Evolutionary conservation across 2,888 invertebrate species (phyloP).

Genomic region (Cryptocheilus praepositus): DNA sequence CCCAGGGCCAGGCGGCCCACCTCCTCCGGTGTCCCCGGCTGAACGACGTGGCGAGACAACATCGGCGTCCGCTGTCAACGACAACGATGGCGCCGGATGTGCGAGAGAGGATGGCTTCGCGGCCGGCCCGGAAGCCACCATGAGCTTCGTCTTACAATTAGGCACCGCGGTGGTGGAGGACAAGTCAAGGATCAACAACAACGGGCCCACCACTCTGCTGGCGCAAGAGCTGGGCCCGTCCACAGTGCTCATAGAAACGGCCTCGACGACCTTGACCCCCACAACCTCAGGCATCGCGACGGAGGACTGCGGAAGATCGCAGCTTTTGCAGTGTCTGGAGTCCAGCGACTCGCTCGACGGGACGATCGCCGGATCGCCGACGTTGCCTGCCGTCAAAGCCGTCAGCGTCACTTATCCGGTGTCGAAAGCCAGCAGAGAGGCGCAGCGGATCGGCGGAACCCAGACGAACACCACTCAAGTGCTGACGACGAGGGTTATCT

Average conservation of each 20-base stretch:
- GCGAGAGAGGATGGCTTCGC: constrained; percentile 28
- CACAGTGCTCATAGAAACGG: constrained; percentile 3
- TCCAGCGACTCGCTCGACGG: constrained; percentile 11
- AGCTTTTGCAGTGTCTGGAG: constrained; percentile 46
- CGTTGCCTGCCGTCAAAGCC: constrained; percentile 50
- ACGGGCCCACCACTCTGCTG: constrained; percentile 21
- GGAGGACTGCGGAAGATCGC: constrained; percentile 16
- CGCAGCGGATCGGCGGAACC: constrained; percentile 46
- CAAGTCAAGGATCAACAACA: constrained; percentile 29
- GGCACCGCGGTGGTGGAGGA: constrained; percentile 58
- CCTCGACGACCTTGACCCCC: constrained; percentile 12
- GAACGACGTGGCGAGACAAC: constrained; percentile 29
- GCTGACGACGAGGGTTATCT: constrained; percentile 58
- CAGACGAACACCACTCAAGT: constrained; percentile 58
- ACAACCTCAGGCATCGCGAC: background rate
- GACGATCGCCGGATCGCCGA: constrained; percentile 28
- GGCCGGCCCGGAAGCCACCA: constrained; percentile 58
- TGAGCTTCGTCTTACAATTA: constrained; percentile 68
- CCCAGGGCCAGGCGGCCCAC: constrained; percentile 63
- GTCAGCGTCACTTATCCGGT: constrained; percentile 57
- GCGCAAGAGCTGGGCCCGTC: constrained; percentile 27
- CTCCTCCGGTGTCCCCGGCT: constrained; percentile 55
- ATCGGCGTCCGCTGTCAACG: constrained; percentile 10
- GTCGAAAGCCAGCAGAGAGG: constrained; percentile 52
- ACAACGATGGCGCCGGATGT: constrained; percentile 33